A percentile compares a stretch with the other conserved stretches of the same genome.
phyloP scores from a whole-genome alignment of 1,140 invertebrate genomes.

The Trichogramma pretiosum region DNA sequence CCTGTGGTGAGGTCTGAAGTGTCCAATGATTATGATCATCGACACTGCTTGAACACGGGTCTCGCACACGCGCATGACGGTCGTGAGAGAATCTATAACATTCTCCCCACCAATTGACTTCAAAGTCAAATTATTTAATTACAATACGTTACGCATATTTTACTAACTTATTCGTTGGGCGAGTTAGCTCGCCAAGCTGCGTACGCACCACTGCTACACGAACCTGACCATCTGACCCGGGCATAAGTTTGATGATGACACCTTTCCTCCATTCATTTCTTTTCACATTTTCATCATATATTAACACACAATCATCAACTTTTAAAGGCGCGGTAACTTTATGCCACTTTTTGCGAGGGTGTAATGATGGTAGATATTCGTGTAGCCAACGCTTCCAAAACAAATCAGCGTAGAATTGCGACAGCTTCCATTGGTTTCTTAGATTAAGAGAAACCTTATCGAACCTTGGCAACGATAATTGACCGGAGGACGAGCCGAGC shows the following conservation, averaged over 20 bases:
- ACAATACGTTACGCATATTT: no score
- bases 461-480: not conserved
- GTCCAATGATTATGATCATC: no score
- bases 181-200: no score
- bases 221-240: not conserved
- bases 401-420: not conserved
- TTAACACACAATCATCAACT: not conserved
- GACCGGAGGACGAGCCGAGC: not conserved
- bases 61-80: no score
- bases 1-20: no score
- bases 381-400: not conserved
- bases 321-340: not conserved
- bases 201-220: no score
- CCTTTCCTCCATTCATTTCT: not conserved
- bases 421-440: not conserved
- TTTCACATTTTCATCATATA: not conserved
- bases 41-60: no score
- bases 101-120: no score
- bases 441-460: not conserved
- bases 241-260: not conserved
- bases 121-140: no score
- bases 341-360: not conserved
- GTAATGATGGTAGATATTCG: not conserved
- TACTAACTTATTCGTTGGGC: no score
- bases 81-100: no score